Evolutionary conservation across 2,113 vertebrate species (phyloP).

Genomic region (Hippolais icterina): DNA sequence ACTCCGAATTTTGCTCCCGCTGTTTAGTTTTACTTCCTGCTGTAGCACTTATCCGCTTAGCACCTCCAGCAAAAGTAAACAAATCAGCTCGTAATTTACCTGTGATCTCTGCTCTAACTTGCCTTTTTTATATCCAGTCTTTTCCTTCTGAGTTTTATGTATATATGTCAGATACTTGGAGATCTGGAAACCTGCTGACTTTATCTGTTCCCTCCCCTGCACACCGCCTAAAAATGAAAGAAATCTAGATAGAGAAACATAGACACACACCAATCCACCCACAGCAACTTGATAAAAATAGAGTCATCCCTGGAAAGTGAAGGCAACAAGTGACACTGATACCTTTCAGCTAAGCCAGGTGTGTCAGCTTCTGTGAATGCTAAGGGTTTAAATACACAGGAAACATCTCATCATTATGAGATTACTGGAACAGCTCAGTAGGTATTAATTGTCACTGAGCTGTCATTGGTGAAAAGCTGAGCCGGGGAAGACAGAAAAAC

Average conservation of each 20-base stretch:
- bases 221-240: background rate
- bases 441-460: conserved; percentile 73
- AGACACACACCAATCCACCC: background rate
- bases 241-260: background rate
- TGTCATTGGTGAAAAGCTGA: conserved; percentile 71
- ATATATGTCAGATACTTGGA: background rate
- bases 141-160: conserved; percentile 5
- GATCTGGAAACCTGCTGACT: conserved; percentile 32
- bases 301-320: conserved; percentile 58
- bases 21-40: conserved; percentile 62
- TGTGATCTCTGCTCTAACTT: conserved; percentile 54
- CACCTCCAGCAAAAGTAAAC: conserved; percentile 66
- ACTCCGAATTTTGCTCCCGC: conserved; percentile 22
- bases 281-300: conserved; percentile 17
- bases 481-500: background rate
- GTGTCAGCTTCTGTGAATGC: conserved; percentile 60
- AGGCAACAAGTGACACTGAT: conserved; percentile 1
- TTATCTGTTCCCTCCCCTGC: background rate
- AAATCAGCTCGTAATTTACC: conserved; percentile 50
- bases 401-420: conserved; percentile 65
- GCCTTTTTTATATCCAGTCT: background rate
- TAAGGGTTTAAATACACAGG: conserved; percentile 57
- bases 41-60: conserved; percentile 8
- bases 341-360: conserved; percentile 47
- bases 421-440: conserved; percentile 56